Base-by-base conservation (phyloP, 2,797 vertebrate genomes). In the Rhyacichthys aspro region DNA sequence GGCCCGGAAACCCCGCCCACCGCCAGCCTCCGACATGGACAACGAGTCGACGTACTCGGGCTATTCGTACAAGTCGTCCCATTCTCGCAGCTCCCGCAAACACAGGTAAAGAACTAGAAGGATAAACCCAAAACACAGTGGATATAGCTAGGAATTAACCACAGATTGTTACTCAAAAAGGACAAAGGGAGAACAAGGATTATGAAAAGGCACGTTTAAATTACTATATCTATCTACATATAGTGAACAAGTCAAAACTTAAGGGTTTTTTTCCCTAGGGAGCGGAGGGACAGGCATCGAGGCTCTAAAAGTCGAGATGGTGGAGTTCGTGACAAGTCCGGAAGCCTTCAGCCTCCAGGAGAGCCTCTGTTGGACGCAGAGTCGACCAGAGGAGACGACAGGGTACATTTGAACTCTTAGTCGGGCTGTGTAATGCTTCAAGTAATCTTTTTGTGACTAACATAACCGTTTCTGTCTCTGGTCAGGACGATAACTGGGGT, bases 401-500 rank as follows among this genome's bases (percentile, higher is more conserved):
- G 95, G 91, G 96, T 70, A 87, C 93, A 34, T 3, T 14, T 15
- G 0, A 0, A 2, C n/a, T n/a, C n/a, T n/a, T n/a, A n/a, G n/a
- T n/a, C n/a, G n/a, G n/a, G n/a, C n/a, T n/a, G n/a, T n/a, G n/a
- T n/a, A n/a, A n/a, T n/a, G n/a, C n/a, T n/a, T n/a, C n/a, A n/a
- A n/a, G n/a, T n/a, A n/a, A n/a, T n/a, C n/a, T n/a, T n/a, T n/a
- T n/a, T 11, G 38, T 11, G 38, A 16, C 46, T 43, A 15, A 48
- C 57, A 12, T 42, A 3, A 2, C 11, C 36, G n/a, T 16, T 43
- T 15, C 57, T 8, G 5, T n/a, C 17, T 68, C 7, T 14, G 7
- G n/a, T 19, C 57, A 97, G 96, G 96, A 96, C 1, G 95, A 97
- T 86, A 96, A 95, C 92, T 97, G 96, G 95, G 96, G 94, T 0